Evolutionary conservation across 1,140 invertebrate genomes (phyloP), one percentile per base, ranked within the genome.

Genomic region (Portunus trituberculatus): DNA sequence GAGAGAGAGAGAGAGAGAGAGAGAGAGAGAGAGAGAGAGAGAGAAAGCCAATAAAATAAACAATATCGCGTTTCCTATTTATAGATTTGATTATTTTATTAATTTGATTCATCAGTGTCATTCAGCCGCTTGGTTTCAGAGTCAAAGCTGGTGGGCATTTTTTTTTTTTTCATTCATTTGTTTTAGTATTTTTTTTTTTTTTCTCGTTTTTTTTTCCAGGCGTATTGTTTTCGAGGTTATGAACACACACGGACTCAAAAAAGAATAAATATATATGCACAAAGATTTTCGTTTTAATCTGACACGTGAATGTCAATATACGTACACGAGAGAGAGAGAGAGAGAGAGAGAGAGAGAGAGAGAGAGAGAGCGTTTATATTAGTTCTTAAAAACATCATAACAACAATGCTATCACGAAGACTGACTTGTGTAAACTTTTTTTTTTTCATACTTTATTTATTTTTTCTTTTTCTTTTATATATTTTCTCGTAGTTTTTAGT

Each of bases 261-360:
- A 88, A 32, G 31, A 88, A n/a, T 45, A 16, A 39, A 39, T 48
- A 32, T 59, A 39, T 31, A 20, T 45, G 46, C 32, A 29, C 46
- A 45, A 32, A 25, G 87, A 88, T 32, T 88, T 29, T 88, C 28
- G n/a, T 45, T 45, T 88, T 45, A 88, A 48, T 88, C 87, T 76
- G 67, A 76, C 67, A 76, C 20, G 16, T 76, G 67, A 76, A 76
- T 76, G 67, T 76, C 67, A 76, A 76, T 76, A n/a, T 76, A 76
- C 20, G 45, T 28, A 90, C 48, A 39, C 39, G 1, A 39, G 39
- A 39, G 6, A 39, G 86, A 88, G 29, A 16, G 14, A 92, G 67
- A 92, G 67, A 29, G 25, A 92, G 10, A 29, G 29, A 92, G 31
- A 59, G 59, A 25, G 16, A 76, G 20, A 92, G 31, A 32, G 91